Evolutionary conservation across 2,797 vertebrate genomes (phyloP).

Genomic region (Sarcophilus harrisii): DNA sequence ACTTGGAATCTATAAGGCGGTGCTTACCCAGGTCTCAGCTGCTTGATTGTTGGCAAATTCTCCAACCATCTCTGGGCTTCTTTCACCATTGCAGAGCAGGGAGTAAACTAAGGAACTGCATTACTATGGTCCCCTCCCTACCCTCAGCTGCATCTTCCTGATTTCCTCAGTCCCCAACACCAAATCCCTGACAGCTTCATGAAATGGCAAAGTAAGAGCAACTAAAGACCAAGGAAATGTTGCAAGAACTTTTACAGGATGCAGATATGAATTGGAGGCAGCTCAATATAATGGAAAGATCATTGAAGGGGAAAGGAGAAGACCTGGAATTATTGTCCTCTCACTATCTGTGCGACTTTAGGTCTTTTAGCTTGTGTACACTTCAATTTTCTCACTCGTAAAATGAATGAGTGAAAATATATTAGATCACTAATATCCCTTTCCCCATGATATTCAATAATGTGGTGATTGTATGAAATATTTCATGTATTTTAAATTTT

Average conservation of each 20-base stretch:
- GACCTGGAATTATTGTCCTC: not conserved
- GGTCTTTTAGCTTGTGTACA: not conserved
- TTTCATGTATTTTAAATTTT: not conserved
- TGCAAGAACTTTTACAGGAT: not conserved
- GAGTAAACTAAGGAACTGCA: not conserved
- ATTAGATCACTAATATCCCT: not conserved
- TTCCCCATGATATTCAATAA: not conserved
- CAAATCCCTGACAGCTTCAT: not conserved
- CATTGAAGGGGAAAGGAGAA: not conserved
- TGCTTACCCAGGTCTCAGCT: not conserved
- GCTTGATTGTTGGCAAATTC: not conserved
- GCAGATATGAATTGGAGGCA: constrained; percentile 3
- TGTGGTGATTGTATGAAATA: constrained; percentile 13
- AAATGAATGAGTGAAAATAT: not conserved
- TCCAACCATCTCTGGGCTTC: not conserved
- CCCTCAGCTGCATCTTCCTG: not conserved
- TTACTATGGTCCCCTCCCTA: not conserved
- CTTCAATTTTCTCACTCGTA: constrained; percentile 19
- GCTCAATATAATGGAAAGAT: not conserved
- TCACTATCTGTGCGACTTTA: not conserved
- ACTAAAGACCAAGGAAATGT: not conserved
- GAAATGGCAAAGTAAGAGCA: not conserved
- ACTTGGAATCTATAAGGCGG: not conserved
- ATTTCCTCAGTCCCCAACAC: not conserved
- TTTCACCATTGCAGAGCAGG: not conserved